phyloP scores from a whole-genome alignment of 1,140 invertebrate species.

The Paraescarpia echinospica region DNA sequence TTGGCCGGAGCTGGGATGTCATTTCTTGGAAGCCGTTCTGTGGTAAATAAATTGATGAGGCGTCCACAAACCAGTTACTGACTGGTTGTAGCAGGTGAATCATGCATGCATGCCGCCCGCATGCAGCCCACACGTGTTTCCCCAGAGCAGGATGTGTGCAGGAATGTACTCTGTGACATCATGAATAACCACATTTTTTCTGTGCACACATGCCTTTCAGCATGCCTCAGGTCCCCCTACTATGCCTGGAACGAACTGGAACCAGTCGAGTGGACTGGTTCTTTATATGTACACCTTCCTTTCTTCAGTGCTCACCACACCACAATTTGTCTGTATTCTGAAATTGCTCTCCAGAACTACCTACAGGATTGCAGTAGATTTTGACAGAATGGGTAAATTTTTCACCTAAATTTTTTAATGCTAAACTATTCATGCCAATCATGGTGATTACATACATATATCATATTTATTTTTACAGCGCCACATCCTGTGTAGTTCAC shows the following conservation, averaged over 20 bases:
- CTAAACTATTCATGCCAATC: too few relatives aligned
- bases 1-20: not conserved
- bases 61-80: not conserved
- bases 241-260: not conserved
- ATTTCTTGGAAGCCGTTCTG: not conserved
- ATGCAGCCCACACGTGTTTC: not conserved
- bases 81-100: not conserved
- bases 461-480: too few relatives aligned
- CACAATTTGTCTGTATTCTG: not conserved
- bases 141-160: not conserved
- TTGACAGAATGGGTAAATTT: too few relatives aligned
- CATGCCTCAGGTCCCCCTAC: too few relatives aligned
- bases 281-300: not conserved
- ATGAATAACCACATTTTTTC: not conserved
- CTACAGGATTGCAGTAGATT: not conserved
- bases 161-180: not conserved
- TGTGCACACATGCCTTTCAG: too few relatives aligned
- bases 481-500: too few relatives aligned
- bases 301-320: not conserved
- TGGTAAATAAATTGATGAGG: not conserved
- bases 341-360: not conserved
- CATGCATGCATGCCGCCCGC: not conserved
- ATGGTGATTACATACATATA: too few relatives aligned
- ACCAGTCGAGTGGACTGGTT: not conserved
- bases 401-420: too few relatives aligned